Evolutionary conservation across 2,113 vertebrate species (phyloP).

Genomic region (Hepsetus odoe): DNA sequence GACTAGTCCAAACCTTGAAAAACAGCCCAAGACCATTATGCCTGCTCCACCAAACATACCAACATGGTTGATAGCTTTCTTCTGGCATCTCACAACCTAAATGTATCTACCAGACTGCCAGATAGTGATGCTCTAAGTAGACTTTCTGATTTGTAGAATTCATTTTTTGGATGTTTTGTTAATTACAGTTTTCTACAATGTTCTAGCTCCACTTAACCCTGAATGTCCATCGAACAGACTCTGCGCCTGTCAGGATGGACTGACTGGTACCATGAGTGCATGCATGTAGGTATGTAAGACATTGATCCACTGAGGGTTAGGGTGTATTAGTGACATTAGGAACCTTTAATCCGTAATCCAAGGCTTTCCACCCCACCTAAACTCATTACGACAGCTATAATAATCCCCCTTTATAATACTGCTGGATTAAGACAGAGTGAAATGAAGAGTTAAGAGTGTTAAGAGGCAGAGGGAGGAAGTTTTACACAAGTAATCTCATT

Average conservation of each 20-base stretch:
- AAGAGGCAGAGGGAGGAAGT: background rate
- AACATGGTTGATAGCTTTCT: too few species aligned
- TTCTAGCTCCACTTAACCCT: background rate
- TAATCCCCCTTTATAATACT: conserved; percentile 11
- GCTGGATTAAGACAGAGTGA: background rate
- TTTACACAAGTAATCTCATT: background rate
- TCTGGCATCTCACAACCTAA: too few species aligned
- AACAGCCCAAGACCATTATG: too few species aligned
- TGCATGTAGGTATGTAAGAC: conserved; percentile 19
- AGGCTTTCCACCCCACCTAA: conserved; percentile 3
- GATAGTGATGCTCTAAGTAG: too few species aligned
- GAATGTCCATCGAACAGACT: background rate
- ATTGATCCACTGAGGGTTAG: background rate
- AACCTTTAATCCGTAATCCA: conserved; percentile 7
- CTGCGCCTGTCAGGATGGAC: background rate
- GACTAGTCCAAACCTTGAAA: too few species aligned
- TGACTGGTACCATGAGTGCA: background rate
- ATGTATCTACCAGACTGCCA: too few species aligned
- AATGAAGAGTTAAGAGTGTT: background rate
- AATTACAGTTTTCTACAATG: too few species aligned
- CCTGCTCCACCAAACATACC: too few species aligned
- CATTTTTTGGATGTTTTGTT: too few species aligned
- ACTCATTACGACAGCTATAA: conserved; percentile 33
- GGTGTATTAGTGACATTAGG: conserved; percentile 25
- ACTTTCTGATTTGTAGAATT: too few species aligned